phyloP scores from a whole-genome alignment of 2,888 invertebrate species.

The Pyralis farinalis region DNA sequence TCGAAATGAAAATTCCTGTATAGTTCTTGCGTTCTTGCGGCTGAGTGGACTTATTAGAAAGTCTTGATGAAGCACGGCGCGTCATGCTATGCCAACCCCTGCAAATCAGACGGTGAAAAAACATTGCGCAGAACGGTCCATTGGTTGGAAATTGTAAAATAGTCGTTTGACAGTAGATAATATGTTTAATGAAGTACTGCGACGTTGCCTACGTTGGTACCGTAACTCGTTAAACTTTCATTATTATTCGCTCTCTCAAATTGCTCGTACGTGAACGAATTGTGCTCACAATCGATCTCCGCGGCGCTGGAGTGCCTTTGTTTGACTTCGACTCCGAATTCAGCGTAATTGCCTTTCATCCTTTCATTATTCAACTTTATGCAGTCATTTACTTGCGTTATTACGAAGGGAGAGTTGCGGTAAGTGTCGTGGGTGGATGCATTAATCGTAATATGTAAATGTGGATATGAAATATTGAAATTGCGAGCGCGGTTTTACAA shows the following conservation, averaged over 20 bases:
- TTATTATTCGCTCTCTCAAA: conserved; percentile 74
- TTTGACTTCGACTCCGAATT: conserved; percentile 79
- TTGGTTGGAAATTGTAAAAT: conserved; percentile 35
- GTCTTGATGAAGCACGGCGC: no score
- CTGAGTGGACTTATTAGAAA: no score
- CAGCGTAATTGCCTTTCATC: conserved; percentile 79
- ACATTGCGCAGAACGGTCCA: conserved; percentile 42
- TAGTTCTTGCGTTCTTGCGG: no score
- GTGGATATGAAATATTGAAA: conserved; percentile 75
- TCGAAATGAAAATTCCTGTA: no score
- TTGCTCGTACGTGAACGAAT: conserved; percentile 76
- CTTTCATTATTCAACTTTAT: conserved; percentile 80
- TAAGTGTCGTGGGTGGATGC: conserved; percentile 76
- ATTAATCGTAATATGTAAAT: conserved; percentile 79
- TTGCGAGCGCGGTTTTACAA: conserved; percentile 56
- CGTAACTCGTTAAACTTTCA: conserved; percentile 75
- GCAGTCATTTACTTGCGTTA: conserved; percentile 79
- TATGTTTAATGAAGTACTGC: conserved; percentile 67
- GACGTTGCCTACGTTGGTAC: conserved; percentile 44
- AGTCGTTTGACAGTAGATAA: conserved; percentile 45
- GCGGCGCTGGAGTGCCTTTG: conserved; percentile 65
- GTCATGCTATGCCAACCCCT: no score
- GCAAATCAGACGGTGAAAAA: no score
- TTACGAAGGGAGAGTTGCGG: conserved; percentile 72
- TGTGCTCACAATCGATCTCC: conserved; percentile 74